Percentiles rank a stretch among this genome's conserved stretches.
These are phyloP conservation scores for Spinus pinus DNA, from an alignment of 2,797 vertebrate genomes.

Conservation along the genomic window DNA sequence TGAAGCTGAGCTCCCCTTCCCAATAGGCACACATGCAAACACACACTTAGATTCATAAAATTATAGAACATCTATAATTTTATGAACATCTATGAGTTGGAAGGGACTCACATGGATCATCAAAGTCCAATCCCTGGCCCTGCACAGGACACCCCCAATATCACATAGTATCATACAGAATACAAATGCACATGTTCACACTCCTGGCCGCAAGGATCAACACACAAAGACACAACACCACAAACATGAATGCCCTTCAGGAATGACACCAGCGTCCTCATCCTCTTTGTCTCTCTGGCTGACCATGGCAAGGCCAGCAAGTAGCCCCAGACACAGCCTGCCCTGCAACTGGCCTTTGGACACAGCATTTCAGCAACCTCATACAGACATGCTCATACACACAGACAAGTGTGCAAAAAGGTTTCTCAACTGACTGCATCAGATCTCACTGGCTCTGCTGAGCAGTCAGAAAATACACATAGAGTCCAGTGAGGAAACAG, in stretches of 20 bases:
- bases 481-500: background rate
- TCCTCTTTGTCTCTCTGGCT: background rate
- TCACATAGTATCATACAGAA: background rate
- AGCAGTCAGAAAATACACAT: background rate
- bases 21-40: background rate
- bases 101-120: background rate
- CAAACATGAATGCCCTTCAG: background rate
- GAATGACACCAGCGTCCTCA: background rate
- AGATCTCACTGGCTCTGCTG: background rate
- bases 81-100: too few relatives aligned
- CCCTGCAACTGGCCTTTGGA: background rate
- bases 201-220: background rate
- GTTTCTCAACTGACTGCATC: fast-evolving
- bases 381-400: too few relatives aligned
- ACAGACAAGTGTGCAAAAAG: background rate
- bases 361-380: background rate
- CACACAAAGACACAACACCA: background rate
- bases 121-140: background rate
- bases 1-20: background rate
- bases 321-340: background rate
- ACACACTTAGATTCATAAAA: background rate
- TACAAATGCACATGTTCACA: fast-evolving
- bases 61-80: background rate
- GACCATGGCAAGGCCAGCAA: background rate
- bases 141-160: background rate